These are phyloP conservation scores for Drosophila novamexicana DNA, from an alignment of 1,140 invertebrate species.

Conservation along the genomic window DNA sequence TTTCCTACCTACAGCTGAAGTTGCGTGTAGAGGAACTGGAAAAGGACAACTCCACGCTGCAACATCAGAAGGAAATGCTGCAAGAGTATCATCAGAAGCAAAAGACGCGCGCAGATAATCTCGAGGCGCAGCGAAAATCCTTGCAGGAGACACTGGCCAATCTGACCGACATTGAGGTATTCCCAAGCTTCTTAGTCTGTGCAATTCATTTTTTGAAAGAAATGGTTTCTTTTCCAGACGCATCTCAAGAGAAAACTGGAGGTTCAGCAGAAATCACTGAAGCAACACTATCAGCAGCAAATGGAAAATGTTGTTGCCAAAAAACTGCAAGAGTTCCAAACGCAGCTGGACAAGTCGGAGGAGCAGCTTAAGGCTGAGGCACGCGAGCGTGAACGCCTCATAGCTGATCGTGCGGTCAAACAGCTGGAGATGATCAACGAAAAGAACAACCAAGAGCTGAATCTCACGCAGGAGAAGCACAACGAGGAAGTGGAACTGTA, in stretches of 20 bases:
- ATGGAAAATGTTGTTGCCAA: conserved; percentile 90
- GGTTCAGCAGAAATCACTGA: conserved; percentile 88
- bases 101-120: conserved; percentile 63
- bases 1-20: conserved; percentile 47
- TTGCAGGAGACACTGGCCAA: conserved; percentile 69
- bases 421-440: conserved; percentile 90
- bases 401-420: conserved; percentile 88
- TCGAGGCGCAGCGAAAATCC: conserved; percentile 71
- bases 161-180: conserved; percentile 76
- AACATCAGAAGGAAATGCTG: conserved; percentile 74
- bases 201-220: neutral
- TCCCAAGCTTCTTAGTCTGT: neutral
- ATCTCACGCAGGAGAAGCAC: conserved; percentile 91
- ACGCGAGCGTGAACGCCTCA: conserved; percentile 87
- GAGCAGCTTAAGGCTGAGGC: conserved; percentile 87
- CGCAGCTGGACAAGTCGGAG: conserved; percentile 89
- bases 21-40: conserved; percentile 64
- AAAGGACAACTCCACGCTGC: conserved; percentile 62
- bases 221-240: conserved; percentile 34
- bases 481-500: conserved; percentile 89
- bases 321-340: conserved; percentile 91
- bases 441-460: conserved; percentile 90
- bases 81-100: conserved; percentile 82
- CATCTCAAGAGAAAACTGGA: conserved; percentile 86
- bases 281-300: conserved; percentile 91